Conservation (phyloP, 2,113 vertebrate genomes). For the Uropsilus gracilis region DNA sequence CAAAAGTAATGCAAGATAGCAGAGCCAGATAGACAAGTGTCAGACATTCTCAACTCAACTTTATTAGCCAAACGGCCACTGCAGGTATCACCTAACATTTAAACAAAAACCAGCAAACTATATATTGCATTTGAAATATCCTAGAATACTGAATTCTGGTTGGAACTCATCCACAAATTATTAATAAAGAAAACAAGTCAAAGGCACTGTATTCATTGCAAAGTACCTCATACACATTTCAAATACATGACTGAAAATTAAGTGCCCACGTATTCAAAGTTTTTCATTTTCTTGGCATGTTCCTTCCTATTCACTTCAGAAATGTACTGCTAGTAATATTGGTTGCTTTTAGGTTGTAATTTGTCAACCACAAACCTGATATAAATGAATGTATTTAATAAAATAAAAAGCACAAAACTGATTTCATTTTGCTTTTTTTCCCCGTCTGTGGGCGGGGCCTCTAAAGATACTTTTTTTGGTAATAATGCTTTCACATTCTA, state of each 20-base stretch:
- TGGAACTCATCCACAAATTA: not conserved
- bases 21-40: too few relatives aligned
- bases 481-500: constrained; percentile 10
- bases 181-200: constrained; percentile 16
- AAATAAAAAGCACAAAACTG: not conserved
- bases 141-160: not conserved
- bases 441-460: not conserved
- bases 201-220: constrained; percentile 13
- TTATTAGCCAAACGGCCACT: not conserved
- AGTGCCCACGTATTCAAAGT: not conserved
- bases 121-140: not conserved
- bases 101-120: constrained; percentile 29
- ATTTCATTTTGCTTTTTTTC: not conserved
- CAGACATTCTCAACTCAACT: not conserved
- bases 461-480: constrained; percentile 25
- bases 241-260: constrained; percentile 33
- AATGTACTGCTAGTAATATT: not conserved
- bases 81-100: not conserved
- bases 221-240: constrained; percentile 11
- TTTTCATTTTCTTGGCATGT: constrained; percentile 25
- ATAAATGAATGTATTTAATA: not conserved
- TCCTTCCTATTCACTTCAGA: constrained; percentile 25
- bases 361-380: constrained; percentile 17
- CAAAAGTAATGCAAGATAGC: not conserved
- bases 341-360: not conserved